Conservation (phyloP, 64 coral and sea anemone genomes). For the Astreopora myriophthalma region DNA sequence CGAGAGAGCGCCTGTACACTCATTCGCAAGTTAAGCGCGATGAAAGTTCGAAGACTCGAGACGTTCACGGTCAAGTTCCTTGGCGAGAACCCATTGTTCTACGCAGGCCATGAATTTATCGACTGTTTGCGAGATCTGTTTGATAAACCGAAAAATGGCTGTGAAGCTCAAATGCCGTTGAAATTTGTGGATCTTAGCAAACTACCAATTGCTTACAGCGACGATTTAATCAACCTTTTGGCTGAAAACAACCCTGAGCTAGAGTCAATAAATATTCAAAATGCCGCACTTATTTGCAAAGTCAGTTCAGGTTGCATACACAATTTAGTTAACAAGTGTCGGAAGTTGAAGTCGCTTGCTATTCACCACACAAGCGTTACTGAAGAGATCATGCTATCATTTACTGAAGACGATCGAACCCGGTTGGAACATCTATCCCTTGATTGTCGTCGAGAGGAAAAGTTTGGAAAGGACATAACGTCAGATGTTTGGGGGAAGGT, state of each 20-base stretch:
- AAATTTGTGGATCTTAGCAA: slow-evolving; percentile 75
- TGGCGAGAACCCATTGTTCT: slow-evolving; percentile 93
- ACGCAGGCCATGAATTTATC: slow-evolving; percentile 80
- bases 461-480: slow-evolving; percentile 85
- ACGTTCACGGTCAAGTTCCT: slow-evolving; percentile 72
- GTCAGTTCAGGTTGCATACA: slow-evolving; percentile 77
- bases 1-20: slow-evolving; percentile 80
- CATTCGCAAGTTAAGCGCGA: slow-evolving; percentile 61
- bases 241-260: slow-evolving; percentile 75
- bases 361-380: slow-evolving; percentile 82
- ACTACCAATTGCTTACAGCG: slow-evolving; percentile 74
- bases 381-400: slow-evolving; percentile 69
- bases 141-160: neutral
- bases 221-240: slow-evolving; percentile 71
- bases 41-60: slow-evolving; percentile 73
- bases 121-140: slow-evolving; percentile 77
- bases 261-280: slow-evolving; percentile 88
- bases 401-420: slow-evolving; percentile 76
- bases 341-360: slow-evolving; percentile 77
- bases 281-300: slow-evolving; percentile 88
- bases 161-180: slow-evolving; percentile 7
- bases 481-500: slow-evolving; percentile 73
- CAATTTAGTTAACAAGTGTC: slow-evolving; percentile 69
- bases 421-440: slow-evolving; percentile 72
- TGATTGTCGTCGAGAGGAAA: slow-evolving; percentile 86